Evolutionary conservation across 1,140 invertebrate genomes (phyloP), one percentile per base, ranked within the genome.

Genomic region (Vanessa tameamea): DNA sequence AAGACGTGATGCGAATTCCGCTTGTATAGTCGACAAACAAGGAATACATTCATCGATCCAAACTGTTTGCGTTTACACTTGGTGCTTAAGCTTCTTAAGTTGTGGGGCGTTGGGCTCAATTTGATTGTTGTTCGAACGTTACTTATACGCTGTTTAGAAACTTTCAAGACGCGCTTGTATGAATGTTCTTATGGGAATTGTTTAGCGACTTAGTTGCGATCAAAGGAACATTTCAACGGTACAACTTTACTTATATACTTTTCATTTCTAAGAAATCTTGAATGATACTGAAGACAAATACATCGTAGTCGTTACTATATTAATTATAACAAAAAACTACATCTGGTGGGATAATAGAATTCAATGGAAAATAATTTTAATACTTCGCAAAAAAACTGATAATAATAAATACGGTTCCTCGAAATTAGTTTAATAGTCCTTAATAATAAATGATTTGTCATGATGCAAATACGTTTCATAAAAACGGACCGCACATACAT

Each of bases 1-100:
- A 81, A 83, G 86, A 91, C 91, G 91, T 92, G 91, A 90, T 84
- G 88, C 88, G 89, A 92, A 92, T 92, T 92, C 88, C 80, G 89
- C 85, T 90, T 88, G 89, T 91, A 89, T 88, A 87, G 85, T 84
- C 86, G 84, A 84, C 83, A 85, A 83, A 91, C 87, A 91, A 89
- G 91, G 88, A 89, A 81, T 80, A 85, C 77, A 86, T 81, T 87
- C 83, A 91, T 91, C 89, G 91, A 91, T 89, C 90, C 77, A 78
- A 84, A 80, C 75, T 75, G 80, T 84, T 86, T 81, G 84, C 83
- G 82, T 78, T 79, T 82, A 84, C 81, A 77, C 76, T 74, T 69
- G 82, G 77, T 83, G 81, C 83, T 89, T 90, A 83, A 78, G 85
- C 78, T 81, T 70, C 84, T 86, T 81, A 77, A 73, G 75, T 77